Percentiles rank a stretch among this genome's conserved stretches.
Conservation (phyloP, 2,888 invertebrate genomes). For the Amphimallon solstitiale region DNA sequence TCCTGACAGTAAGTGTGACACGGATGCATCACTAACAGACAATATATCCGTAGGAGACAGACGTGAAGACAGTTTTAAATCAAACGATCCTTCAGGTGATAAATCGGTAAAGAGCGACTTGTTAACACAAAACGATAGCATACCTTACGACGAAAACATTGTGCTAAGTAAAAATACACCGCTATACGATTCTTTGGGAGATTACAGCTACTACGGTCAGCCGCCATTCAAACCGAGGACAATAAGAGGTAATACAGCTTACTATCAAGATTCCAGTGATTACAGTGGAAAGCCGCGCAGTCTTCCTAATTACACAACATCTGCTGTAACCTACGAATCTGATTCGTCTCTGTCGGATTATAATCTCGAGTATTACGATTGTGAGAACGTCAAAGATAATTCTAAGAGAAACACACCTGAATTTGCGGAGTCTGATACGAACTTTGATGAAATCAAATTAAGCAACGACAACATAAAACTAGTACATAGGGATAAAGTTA, state of each 20-base stretch:
- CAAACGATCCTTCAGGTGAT: background rate
- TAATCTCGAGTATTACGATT: conserved; percentile 48
- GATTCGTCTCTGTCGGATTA: conserved; percentile 48
- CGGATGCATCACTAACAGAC: conserved; percentile 64
- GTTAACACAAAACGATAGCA: conserved; percentile 41
- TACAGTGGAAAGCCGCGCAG: conserved; percentile 50
- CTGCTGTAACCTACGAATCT: conserved; percentile 46
- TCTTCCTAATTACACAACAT: conserved; percentile 48
- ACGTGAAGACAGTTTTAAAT: conserved; percentile 13
- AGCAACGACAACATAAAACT: conserved; percentile 52
- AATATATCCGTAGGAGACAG: conserved; percentile 59
- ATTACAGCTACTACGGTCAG: conserved; percentile 44
- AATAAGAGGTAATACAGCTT: conserved; percentile 57
- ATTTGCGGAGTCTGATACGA: conserved; percentile 50
- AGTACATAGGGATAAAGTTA: conserved; percentile 36
- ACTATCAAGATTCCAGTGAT: conserved; percentile 44
- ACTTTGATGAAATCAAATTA: conserved; percentile 56
- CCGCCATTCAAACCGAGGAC: conserved; percentile 57
- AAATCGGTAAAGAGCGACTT: conserved; percentile 3
- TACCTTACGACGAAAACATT: conserved; percentile 62
- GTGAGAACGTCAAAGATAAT: conserved; percentile 41
- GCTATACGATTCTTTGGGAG: conserved; percentile 52
- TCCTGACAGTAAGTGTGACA: conserved; percentile 64
- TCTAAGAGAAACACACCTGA: conserved; percentile 39
- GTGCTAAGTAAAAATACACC: conserved; percentile 55